Base-by-base conservation (phyloP, 92 coral and sea anemone species). In the Montipora capitata region DNA sequence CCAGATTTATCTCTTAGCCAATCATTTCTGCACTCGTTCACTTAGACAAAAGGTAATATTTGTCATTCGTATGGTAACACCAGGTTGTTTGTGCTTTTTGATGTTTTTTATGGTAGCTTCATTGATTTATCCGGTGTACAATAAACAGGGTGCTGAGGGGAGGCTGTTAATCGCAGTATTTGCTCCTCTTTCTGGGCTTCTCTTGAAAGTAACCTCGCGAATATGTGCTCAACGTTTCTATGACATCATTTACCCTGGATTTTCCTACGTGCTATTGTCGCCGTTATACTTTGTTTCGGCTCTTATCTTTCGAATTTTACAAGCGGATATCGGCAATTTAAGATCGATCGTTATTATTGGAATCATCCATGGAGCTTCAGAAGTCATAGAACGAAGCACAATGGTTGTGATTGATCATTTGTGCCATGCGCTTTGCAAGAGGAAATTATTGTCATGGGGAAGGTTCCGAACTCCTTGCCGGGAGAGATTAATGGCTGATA, bases 391-490 rank as follows among this genome's bases (percentile, higher is more conserved):
- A 54, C 59, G 59, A 11, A 54, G 59, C 7, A 54, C 59, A 10
- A 54, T 54, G 59, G 59, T 54, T 54, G 59, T 54, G 59, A 11
- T 54, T 11, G 59, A 54, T 54, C 59, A 54, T 54, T 7, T 54
- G 7, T 54, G 59, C 10, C 59, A 54, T 10, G 14, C 14, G 59
- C 59, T 54, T 54, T 54, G 59, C 3, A 54, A 54, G 59, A 54
- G 59, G 14, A 54, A 11, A 54, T 54, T 12, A 54, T 7, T 12
- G 59, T 10, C 89, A 43, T 84, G 89, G 80, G 83, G 83, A 75
- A 44, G 81, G 61, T 84, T 84, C 61, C 89, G 89, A 18, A 72
- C 81, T 73, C 88, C 73, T 75, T 75, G 89, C 73, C 80, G 89
- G 75, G 89, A 84, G 5, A 73, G 89, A 18, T 83, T 84, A 7